phyloP scores from a whole-genome alignment of 2,113 vertebrate genomes.

The Verasper variegatus region DNA sequence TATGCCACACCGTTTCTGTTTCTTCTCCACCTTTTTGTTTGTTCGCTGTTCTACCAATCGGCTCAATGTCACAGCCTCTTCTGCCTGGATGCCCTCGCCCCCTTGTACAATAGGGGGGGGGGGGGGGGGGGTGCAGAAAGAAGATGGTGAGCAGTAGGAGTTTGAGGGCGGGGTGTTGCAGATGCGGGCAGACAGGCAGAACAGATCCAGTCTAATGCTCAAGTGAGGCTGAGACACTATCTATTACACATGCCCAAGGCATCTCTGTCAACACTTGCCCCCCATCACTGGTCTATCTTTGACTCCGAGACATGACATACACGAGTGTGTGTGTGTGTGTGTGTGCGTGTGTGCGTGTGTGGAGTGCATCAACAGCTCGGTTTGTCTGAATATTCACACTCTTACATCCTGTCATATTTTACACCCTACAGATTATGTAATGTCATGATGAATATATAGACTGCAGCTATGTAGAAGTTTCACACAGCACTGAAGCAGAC shows the following conservation, averaged over 20 bases:
- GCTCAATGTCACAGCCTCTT: constrained; percentile 51
- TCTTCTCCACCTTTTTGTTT: constrained; percentile 4
- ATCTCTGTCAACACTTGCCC: constrained; percentile 38
- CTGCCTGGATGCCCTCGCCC: constrained; percentile 43
- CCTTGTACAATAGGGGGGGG: background rate
- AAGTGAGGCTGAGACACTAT: constrained; percentile 57
- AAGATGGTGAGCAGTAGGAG: constrained; percentile 10
- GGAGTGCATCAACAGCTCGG: constrained; percentile 12
- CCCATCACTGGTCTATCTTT: constrained; percentile 31
- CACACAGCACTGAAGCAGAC: background rate
- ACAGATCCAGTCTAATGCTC: constrained; percentile 61
- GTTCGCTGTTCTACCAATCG: constrained; percentile 19
- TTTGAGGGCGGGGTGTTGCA: background rate
- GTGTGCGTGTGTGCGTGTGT: background rate
- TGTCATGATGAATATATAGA: constrained; percentile 8
- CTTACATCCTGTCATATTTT: constrained; percentile 23
- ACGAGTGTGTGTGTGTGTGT: background rate
- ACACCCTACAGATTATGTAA: constrained; percentile 35
- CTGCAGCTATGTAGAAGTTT: background rate
- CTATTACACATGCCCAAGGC: constrained; percentile 68
- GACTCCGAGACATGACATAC: constrained; percentile 35
- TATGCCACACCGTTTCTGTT: constrained; percentile 7
- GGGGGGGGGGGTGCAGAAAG: constrained; percentile 1
- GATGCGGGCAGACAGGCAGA: constrained; percentile 42
- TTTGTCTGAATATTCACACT: constrained; percentile 31